These are phyloP conservation scores for Coenobita brevimanus DNA, from an alignment of 1,140 invertebrate species.

Conservation along the genomic window DNA sequence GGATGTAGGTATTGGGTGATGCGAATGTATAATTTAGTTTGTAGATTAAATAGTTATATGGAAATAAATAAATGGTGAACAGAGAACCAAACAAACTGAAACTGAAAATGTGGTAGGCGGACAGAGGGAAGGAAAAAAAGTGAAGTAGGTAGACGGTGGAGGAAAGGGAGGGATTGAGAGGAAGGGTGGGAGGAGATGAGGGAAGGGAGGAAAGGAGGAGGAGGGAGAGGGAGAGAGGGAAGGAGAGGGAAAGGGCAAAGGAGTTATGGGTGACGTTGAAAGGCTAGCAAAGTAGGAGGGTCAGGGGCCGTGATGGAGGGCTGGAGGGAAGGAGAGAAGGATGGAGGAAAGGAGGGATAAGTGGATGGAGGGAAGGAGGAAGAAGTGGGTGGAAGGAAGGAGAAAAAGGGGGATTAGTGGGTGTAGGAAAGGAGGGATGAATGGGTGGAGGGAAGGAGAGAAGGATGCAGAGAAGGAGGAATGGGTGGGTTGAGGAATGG, in stretches of 20 bases:
- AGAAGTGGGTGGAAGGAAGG: background rate
- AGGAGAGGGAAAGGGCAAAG: background rate
- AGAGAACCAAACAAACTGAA: no score
- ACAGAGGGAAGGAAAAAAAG: background rate
- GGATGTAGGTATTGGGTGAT: no score
- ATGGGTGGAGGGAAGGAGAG: no score
- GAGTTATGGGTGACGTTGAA: slow-evolving; percentile 5
- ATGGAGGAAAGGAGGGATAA: background rate
- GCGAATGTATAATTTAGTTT: no score
- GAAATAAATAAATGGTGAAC: no score
- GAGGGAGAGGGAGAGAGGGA: background rate
- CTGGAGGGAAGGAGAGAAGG: background rate
- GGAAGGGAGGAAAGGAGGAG: background rate
- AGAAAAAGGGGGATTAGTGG: background rate
- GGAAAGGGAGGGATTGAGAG: slow-evolving; percentile 2
- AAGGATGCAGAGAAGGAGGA: background rate
- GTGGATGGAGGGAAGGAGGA: no score
- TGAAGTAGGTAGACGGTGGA: background rate
- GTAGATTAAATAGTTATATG: no score
- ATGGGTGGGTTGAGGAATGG: background rate
- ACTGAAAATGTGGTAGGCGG: background rate
- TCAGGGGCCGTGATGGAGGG: background rate
- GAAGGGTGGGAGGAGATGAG: background rate
- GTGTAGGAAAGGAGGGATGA: background rate
- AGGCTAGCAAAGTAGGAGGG: slow-evolving; percentile 21